Conservation (phyloP, 92 coral and sea anemone genomes). For the Palythoa grandis region DNA sequence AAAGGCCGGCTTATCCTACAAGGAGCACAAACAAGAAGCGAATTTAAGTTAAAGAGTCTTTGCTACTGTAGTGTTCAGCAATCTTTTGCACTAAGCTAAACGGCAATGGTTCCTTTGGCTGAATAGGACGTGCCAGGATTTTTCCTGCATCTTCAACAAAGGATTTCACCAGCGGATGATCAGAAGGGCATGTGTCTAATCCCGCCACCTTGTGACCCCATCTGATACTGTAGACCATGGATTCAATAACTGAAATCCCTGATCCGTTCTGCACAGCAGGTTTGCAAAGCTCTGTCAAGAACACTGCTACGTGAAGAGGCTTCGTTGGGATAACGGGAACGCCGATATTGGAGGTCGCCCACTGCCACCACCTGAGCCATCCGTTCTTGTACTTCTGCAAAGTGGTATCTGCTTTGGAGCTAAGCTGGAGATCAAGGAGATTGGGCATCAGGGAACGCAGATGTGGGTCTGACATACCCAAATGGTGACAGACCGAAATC, state of each 20-base stretch:
- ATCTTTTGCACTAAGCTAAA: constrained; percentile 43
- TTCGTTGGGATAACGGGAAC: constrained; percentile 52
- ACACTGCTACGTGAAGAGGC: constrained; percentile 57
- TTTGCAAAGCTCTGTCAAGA: constrained; percentile 47
- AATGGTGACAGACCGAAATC: background rate
- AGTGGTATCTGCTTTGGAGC: constrained; percentile 40
- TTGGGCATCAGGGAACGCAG: background rate
- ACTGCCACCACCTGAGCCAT: constrained; percentile 34
- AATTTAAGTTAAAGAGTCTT: constrained; percentile 44
- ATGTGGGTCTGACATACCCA: background rate
- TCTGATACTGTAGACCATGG: constrained; percentile 44
- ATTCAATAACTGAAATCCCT: constrained; percentile 21
- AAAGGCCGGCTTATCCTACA: constrained; percentile 68
- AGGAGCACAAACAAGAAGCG: constrained; percentile 58
- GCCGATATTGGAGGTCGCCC: constrained; percentile 32
- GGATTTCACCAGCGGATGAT: constrained; percentile 59
- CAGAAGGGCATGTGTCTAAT: constrained; percentile 53
- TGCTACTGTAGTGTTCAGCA: constrained; percentile 44
- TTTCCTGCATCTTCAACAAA: constrained; percentile 60
- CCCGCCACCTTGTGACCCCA: constrained; percentile 61
- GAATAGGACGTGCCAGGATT: constrained; percentile 53
- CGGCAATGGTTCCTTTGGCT: constrained; percentile 68
- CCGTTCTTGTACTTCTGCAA: constrained; percentile 47
- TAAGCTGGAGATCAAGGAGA: constrained; percentile 3
- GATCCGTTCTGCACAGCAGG: constrained; percentile 22